Conservation (phyloP, 2,797 vertebrate species). For the Macroramphosus scolopax region DNA sequence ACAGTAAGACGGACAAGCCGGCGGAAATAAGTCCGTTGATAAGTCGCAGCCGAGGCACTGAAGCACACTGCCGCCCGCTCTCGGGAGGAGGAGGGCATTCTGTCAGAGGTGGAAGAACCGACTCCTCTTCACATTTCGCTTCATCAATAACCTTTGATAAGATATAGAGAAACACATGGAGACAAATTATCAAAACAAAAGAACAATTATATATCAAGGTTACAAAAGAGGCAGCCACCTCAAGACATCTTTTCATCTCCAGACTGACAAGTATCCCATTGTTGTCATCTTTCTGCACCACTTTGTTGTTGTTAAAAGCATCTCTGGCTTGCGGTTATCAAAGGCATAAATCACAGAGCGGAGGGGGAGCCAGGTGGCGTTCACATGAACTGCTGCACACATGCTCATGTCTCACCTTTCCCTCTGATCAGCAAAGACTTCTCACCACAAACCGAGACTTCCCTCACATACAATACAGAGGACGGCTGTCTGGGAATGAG, state of each 20-base stretch:
- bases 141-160: slow-evolving; percentile 69
- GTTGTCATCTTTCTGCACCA: slow-evolving; percentile 69
- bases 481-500: slow-evolving; percentile 50
- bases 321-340: slow-evolving; percentile 72
- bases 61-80: slow-evolving; percentile 53
- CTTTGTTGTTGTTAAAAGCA: slow-evolving; percentile 75
- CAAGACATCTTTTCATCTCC: slow-evolving; percentile 80
- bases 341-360: slow-evolving; percentile 75
- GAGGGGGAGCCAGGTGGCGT: slow-evolving; percentile 74
- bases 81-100: slow-evolving; percentile 41
- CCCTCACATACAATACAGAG: slow-evolving; percentile 47
- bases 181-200: slow-evolving; percentile 59
- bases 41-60: slow-evolving; percentile 54
- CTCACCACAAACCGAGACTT: slow-evolving; percentile 41
- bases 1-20: slow-evolving; percentile 53
- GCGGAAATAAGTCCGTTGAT: slow-evolving; percentile 62
- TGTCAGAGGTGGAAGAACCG: slow-evolving; percentile 54
- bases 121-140: slow-evolving; percentile 63
- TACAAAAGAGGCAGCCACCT: slow-evolving; percentile 59
- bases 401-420: slow-evolving; percentile 66
- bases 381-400: slow-evolving; percentile 72
- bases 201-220: slow-evolving; percentile 55
- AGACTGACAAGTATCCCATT: slow-evolving; percentile 79
- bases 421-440: slow-evolving; percentile 67
- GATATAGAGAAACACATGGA: slow-evolving; percentile 49